Base-by-base conservation (phyloP, 2,113 vertebrate genomes). In the Turnix velox region DNA sequence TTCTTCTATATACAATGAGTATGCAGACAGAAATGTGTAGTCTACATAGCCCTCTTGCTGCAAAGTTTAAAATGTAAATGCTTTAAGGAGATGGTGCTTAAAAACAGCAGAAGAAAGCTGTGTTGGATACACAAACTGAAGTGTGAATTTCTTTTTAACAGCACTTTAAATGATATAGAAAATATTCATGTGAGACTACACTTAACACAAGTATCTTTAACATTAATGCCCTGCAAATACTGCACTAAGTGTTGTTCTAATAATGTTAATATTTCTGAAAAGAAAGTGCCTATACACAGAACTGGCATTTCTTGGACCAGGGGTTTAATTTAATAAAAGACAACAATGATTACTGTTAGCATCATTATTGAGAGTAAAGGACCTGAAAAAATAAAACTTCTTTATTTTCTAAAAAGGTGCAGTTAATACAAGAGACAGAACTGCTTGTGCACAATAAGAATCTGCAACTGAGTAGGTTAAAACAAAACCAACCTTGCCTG, bases 1-100 rank as follows among this genome's bases (percentile, higher is more conserved):
- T 68, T 86, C 81, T 82, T 55, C 67, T 90, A 31, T 52, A 69
- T 67, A 52, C 68, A 82, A 37, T 24, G 20, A 89, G 58, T 66
- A 72, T n/a, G 49, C 0, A 3, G 66, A 84, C 20, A 73, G 54
- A 25, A 14, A 65, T 82, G 37, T 20, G 12, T 27, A 57, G 33
- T 28, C 52, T 72, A 8, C 4, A 1, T 12, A 49, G 52, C 12
- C 45, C 22, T 59, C 58, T 20, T 48, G 33, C 12, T 78, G 23
- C 12, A 87, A 84, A 75, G 72, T 49, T 67, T 61, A 40, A 77
- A 71, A 48, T 6, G 9, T 35, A 66, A 87, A 81, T 42, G 7
- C 33, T 84, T 84, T 75, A 59, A 72, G 15, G 55, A 90, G 48
- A 86, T 9, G 45, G 23, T 43, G 45, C 45, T 81, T 79, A 68